phyloP scores from a whole-genome alignment of 1,140 invertebrate genomes.

The Apis dorsata region DNA sequence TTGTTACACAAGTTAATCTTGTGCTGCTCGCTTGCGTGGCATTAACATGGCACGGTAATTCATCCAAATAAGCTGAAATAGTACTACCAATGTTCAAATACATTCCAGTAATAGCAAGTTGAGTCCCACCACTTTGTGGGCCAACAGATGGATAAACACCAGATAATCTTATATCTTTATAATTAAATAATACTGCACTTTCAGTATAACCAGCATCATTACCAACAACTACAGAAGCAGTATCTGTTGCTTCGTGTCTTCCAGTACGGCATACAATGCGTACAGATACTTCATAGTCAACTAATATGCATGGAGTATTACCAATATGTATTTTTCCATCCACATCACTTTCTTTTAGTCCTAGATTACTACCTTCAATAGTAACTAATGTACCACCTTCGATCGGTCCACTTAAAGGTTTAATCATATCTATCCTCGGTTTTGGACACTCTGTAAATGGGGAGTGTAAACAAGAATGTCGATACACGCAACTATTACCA shows the following conservation, averaged over 20 bases:
- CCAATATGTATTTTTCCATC: constrained; percentile 95
- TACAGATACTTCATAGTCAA: constrained; percentile 95
- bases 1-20: constrained; percentile 92
- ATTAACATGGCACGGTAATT: constrained; percentile 93
- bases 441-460: constrained; percentile 92
- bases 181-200: constrained; percentile 93
- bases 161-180: constrained; percentile 91
- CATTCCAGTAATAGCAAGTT: constrained; percentile 92
- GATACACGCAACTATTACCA: constrained; percentile 91
- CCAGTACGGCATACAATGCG: constrained; percentile 94
- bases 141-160: constrained; percentile 92
- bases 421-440: constrained; percentile 96
- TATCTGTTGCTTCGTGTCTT: constrained; percentile 86
- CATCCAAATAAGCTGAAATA: constrained; percentile 92
- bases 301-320: constrained; percentile 91
- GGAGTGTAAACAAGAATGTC: constrained; percentile 87
- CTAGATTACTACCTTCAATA: constrained; percentile 97
- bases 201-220: constrained; percentile 94
- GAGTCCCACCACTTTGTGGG: constrained; percentile 96
- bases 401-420: constrained; percentile 95
- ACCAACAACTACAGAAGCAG: constrained; percentile 91
- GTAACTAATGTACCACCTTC: constrained; percentile 97
- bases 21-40: constrained; percentile 93
- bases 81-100: constrained; percentile 96
- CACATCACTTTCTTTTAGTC: constrained; percentile 94